A percentile compares a stretch with the other conserved stretches of the same genome.
phyloP scores from a whole-genome alignment of 2,797 vertebrate genomes.

The Tokudaia muenninki region DNA sequence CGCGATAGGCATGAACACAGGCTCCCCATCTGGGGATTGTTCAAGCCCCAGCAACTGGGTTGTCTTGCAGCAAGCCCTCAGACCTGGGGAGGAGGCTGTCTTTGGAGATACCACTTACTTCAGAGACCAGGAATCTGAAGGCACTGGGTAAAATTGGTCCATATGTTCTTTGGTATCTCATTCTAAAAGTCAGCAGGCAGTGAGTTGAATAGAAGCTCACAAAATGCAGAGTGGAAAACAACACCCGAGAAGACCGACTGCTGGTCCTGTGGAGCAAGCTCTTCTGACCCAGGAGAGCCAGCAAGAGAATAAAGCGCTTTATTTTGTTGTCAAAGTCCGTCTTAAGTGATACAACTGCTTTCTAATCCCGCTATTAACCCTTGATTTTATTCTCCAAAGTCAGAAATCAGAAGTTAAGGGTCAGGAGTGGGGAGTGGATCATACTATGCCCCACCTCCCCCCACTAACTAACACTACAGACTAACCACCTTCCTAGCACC shows the following conservation, averaged over 20 bases:
- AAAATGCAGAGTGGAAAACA: not conserved
- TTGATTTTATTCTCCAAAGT: constrained; percentile 19
- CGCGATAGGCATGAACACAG: fast-evolving
- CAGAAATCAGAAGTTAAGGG: not conserved
- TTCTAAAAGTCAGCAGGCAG: constrained; percentile 29
- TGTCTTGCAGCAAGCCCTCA: not conserved
- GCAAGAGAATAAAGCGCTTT: not conserved
- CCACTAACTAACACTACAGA: not conserved
- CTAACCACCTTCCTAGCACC: not conserved
- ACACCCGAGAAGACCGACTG: not conserved
- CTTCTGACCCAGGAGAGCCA: not conserved
- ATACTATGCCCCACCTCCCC: not conserved
- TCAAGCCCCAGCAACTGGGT: not conserved
- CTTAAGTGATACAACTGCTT: not conserved
- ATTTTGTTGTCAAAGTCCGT: not conserved
- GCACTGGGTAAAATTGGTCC: not conserved
- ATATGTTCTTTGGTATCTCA: not conserved
- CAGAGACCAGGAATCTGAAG: constrained; percentile 30
- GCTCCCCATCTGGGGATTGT: not conserved
- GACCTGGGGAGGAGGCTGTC: not conserved
- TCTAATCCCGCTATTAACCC: not conserved
- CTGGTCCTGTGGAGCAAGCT: not conserved
- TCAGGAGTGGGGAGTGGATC: not conserved
- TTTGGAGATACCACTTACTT: constrained; percentile 23
- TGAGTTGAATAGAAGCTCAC: constrained; percentile 20